Evolutionary conservation across 2,797 vertebrate species (phyloP).

Genomic region (Gobio occitaniae): DNA sequence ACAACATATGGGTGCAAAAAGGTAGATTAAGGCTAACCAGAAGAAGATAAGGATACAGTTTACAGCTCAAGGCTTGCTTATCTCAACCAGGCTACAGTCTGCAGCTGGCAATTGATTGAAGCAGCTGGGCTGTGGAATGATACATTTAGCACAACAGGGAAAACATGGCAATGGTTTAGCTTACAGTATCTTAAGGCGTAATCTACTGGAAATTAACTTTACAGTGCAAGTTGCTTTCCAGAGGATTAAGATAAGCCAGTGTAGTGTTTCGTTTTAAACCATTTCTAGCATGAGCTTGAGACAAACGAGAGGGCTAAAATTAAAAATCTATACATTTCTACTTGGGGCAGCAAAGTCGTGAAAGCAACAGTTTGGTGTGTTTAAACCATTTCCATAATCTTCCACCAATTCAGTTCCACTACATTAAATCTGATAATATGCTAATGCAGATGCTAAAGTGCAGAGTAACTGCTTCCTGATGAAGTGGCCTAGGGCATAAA

Average conservation of each 20-base stretch:
- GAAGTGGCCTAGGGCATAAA: conserved; percentile 25
- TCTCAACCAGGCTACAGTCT: conserved; percentile 8
- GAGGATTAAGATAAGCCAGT: conserved; percentile 51
- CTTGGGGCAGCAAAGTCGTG: not conserved
- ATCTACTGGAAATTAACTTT: conserved; percentile 45
- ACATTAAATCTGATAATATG: conserved; percentile 26
- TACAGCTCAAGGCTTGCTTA: conserved; percentile 35
- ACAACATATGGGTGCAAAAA: conserved; percentile 24
- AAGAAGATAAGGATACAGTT: conserved; percentile 53
- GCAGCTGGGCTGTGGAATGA: not conserved
- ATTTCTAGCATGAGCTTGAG: conserved; percentile 6
- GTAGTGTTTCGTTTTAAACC: conserved; percentile 29
- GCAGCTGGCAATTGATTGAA: conserved; percentile 29
- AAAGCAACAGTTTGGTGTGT: not conserved
- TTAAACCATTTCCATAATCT: conserved; percentile 16
- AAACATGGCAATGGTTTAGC: conserved; percentile 39
- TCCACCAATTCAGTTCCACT: conserved; percentile 12
- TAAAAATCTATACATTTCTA: conserved; percentile 19
- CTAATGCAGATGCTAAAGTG: not conserved
- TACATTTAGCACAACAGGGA: conserved; percentile 32
- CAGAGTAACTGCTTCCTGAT: conserved; percentile 9
- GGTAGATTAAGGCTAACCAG: not conserved
- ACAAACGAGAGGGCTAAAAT: conserved; percentile 24
- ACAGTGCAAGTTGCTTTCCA: conserved; percentile 42
- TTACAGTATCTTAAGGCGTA: conserved; percentile 45